phyloP scores from a whole-genome alignment of 2,888 invertebrate species.

The Pristionchus maxplancki region DNA sequence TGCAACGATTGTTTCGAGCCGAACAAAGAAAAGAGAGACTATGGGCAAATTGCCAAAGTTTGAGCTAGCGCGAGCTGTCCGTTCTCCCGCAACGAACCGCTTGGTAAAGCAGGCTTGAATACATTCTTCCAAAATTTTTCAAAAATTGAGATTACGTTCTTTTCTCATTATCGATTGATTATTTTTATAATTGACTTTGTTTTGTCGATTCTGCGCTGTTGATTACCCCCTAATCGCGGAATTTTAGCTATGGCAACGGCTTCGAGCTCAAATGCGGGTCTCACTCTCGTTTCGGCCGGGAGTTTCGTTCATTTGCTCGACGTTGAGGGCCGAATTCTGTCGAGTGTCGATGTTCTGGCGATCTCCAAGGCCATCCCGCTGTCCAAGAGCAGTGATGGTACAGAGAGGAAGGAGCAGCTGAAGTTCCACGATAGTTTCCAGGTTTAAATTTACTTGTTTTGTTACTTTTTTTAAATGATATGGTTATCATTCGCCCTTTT shows the following conservation, averaged over 20 bases:
- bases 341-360: slow-evolving; percentile 36
- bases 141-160: too few species aligned
- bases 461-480: not conserved
- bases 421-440: slow-evolving; percentile 47
- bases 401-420: slow-evolving; percentile 37
- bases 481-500: not conserved
- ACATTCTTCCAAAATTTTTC: not conserved
- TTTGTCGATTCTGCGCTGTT: not conserved
- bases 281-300: slow-evolving; percentile 49
- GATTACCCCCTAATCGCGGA: not conserved
- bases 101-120: too few species aligned
- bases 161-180: slow-evolving; percentile 24
- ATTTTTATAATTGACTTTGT: not conserved
- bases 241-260: slow-evolving; percentile 28
- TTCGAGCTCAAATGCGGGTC: slow-evolving; percentile 39
- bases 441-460: not conserved
- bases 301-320: slow-evolving; percentile 32
- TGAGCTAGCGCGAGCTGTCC: too few species aligned
- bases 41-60: not conserved
- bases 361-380: slow-evolving; percentile 37
- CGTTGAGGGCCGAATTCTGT: not conserved
- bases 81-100: not conserved
- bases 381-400: slow-evolving; percentile 42
- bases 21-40: not conserved
- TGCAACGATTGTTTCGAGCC: slow-evolving; percentile 28